phyloP scores from a whole-genome alignment of 1,140 invertebrate species.

The Batillaria attramentaria region DNA sequence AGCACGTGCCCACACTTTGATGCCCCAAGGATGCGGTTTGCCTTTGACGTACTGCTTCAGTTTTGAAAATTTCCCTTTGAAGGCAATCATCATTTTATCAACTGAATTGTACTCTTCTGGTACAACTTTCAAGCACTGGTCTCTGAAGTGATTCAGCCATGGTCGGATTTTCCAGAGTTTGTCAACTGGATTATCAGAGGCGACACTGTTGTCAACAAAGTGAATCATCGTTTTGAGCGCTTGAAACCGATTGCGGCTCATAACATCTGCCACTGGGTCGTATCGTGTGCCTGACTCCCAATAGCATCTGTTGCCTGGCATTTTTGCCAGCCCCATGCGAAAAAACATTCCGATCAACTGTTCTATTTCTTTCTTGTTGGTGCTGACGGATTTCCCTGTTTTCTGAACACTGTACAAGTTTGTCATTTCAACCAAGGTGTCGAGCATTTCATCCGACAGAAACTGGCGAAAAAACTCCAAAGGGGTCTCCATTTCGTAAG shows the following conservation, averaged over 20 bases:
- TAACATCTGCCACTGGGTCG: constrained; percentile 30
- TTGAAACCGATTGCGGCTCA: constrained; percentile 29
- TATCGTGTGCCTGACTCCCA: constrained; percentile 25
- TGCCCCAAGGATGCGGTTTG: constrained; percentile 51
- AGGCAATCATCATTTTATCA: constrained; percentile 63
- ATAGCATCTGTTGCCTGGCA: constrained; percentile 24
- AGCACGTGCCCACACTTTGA: constrained; percentile 52
- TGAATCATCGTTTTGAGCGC: constrained; percentile 10
- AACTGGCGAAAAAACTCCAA: not conserved
- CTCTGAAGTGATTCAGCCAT: constrained; percentile 35
- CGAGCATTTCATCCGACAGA: constrained; percentile 1
- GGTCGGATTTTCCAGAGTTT: constrained; percentile 42
- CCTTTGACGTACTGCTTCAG: constrained; percentile 52
- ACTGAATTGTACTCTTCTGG: constrained; percentile 45
- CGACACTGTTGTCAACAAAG: constrained; percentile 31
- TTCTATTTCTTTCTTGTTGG: constrained; percentile 22
- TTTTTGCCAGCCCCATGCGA: constrained; percentile 30
- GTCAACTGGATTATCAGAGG: constrained; percentile 31
- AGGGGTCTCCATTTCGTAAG: not conserved
- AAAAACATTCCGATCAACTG: constrained; percentile 35
- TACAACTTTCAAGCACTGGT: constrained; percentile 28
- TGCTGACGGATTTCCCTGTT: constrained; percentile 12
- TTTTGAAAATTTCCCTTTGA: constrained; percentile 48
- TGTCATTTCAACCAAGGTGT: not conserved
- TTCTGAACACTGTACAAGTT: constrained; percentile 2